These are phyloP conservation scores for Sarcophaga rosellei DNA, from an alignment of 2,888 invertebrate species.

Conservation along the genomic window DNA sequence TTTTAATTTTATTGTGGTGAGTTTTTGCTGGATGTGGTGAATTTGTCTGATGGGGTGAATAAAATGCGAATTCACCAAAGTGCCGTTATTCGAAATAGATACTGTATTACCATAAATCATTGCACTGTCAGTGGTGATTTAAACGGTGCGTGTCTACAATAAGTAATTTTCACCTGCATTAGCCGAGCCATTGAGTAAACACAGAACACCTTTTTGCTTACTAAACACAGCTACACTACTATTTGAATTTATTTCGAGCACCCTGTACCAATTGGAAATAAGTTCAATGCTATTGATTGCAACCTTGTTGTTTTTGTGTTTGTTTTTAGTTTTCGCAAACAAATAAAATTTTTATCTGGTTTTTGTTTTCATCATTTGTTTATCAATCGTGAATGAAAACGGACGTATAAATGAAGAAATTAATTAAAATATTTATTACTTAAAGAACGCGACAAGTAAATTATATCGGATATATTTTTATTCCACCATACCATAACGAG, in stretches of 20 bases:
- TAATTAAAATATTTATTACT: neutral
- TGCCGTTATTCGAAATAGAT: too few relatives aligned
- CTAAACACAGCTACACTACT: neutral
- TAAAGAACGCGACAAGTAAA: conserved; percentile 5
- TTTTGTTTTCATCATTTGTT: conserved; percentile 62
- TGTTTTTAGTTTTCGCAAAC: conserved; percentile 27
- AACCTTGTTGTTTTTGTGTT: conserved; percentile 32
- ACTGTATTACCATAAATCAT: too few relatives aligned
- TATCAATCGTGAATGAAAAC: conserved; percentile 46
- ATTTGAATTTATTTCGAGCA: neutral
- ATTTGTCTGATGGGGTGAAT: too few relatives aligned
- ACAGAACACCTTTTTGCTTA: too few relatives aligned
- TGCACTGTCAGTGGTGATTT: too few relatives aligned
- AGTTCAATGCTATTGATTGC: conserved; percentile 9
- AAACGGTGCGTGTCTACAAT: too few relatives aligned
- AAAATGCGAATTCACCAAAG: too few relatives aligned
- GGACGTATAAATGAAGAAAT: conserved; percentile 20
- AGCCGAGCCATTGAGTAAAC: too few relatives aligned
- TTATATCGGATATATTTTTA: neutral
- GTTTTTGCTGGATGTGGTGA: too few relatives aligned
- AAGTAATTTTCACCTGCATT: too few relatives aligned
- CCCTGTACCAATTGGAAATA: neutral
- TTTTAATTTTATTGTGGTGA: too few relatives aligned
- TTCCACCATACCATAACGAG: neutral
- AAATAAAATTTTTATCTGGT: conserved; percentile 23